Conservation (phyloP, 2,888 invertebrate genomes). For the Dyspetes luteomarginatus region DNA sequence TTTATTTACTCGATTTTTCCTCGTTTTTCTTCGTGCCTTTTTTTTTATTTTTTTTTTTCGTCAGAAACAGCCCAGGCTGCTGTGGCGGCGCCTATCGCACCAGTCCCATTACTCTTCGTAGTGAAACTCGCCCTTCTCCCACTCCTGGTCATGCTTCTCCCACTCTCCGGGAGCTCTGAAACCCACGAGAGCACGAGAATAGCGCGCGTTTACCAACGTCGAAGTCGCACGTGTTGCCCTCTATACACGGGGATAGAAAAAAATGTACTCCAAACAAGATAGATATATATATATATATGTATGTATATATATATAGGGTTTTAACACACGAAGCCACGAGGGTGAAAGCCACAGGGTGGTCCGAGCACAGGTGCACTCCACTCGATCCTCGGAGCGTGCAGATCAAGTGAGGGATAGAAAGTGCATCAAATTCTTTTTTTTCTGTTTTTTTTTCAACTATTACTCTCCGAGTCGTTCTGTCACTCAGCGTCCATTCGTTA, state of each 20-base stretch:
- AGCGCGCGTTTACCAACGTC: constrained; percentile 51
- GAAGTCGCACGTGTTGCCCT: constrained; percentile 53
- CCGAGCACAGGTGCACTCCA: constrained; percentile 50
- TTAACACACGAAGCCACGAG: constrained; percentile 28
- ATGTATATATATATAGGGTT: not conserved
- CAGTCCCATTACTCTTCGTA: constrained; percentile 64
- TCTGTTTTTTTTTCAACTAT: constrained; percentile 24
- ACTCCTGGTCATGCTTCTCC: not conserved
- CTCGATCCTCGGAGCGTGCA: constrained; percentile 34
- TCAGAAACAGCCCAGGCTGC: constrained; percentile 39
- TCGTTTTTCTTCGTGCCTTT: constrained; percentile 16
- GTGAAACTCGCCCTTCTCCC: constrained; percentile 15
- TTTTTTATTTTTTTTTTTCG: constrained; percentile 46
- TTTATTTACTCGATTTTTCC: constrained; percentile 43
- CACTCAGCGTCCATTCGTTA: no score
- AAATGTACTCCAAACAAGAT: not conserved
- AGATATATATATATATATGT: constrained; percentile 2
- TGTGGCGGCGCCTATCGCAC: constrained; percentile 58
- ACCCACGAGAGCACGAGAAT: constrained; percentile 4
- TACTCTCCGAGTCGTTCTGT: not conserved
- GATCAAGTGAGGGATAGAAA: constrained; percentile 22
- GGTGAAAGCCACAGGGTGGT: constrained; percentile 37
- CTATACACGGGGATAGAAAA: constrained; percentile 14
- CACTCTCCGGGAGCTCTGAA: not conserved
- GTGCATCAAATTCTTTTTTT: constrained; percentile 30